Conservation (phyloP, 2,888 invertebrate species). For the Erebia epiphron region DNA sequence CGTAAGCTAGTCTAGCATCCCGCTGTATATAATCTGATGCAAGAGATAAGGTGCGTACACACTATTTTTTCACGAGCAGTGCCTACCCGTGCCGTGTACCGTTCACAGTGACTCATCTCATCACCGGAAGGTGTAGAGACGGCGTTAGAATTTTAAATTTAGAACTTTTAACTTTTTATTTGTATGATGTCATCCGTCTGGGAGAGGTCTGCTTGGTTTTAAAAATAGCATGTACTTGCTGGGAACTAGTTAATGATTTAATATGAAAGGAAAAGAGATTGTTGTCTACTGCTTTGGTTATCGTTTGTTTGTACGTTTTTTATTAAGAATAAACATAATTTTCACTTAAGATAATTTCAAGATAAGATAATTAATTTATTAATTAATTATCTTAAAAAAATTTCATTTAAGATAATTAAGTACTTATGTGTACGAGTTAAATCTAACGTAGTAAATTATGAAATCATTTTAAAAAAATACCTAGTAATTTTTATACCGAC, state of each 20-base stretch:
- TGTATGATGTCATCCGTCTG: constrained; percentile 22
- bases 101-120: constrained; percentile 73
- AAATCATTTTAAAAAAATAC: too few species aligned
- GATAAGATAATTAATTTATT: too few species aligned
- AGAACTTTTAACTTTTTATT: constrained; percentile 25
- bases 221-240: constrained; percentile 12
- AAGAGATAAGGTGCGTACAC: constrained; percentile 76
- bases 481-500: too few species aligned
- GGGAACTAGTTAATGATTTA: background rate
- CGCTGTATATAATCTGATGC: constrained; percentile 74
- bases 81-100: constrained; percentile 66
- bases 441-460: too few species aligned
- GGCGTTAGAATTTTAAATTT: constrained; percentile 41
- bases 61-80: constrained; percentile 65
- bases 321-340: too few species aligned
- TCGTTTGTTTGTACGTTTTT: too few species aligned
- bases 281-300: background rate
- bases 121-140: constrained; percentile 55
- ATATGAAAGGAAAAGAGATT: background rate
- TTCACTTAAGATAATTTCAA: too few species aligned
- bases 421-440: too few species aligned
- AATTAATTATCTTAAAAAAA: too few species aligned
- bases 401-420: too few species aligned
- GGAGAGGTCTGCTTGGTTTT: constrained; percentile 5
- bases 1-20: constrained; percentile 45